Evolutionary conservation across 2,888 invertebrate genomes (phyloP).

Genomic region (Amiota communis): DNA sequence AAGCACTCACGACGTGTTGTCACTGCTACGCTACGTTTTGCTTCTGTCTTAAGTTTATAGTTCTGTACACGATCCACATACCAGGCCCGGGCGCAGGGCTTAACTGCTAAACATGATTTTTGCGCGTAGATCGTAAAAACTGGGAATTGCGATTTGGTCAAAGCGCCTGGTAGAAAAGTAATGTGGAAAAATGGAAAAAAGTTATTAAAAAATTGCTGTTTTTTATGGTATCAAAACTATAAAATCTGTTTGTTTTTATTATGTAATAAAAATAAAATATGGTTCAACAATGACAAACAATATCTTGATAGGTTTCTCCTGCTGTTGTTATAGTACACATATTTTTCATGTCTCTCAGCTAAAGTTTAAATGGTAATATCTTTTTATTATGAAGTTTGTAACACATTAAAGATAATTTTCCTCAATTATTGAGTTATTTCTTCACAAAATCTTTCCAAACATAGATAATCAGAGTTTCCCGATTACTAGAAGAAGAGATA

Average conservation of each 20-base stretch:
- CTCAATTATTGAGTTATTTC: no score
- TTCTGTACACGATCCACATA: conserved; percentile 94
- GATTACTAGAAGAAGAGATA: no score
- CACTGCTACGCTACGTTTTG: conserved; percentile 83
- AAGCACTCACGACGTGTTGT: conserved; percentile 90
- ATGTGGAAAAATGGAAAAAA: conserved; percentile 7
- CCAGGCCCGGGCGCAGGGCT: conserved; percentile 93
- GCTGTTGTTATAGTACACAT: no score
- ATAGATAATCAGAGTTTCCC: no score
- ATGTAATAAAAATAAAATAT: neutral
- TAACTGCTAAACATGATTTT: conserved; percentile 90
- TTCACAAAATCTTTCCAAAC: no score
- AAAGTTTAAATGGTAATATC: no score
- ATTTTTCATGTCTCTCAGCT: no score
- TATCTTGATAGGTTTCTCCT: neutral
- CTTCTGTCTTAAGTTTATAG: conserved; percentile 85
- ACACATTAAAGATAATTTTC: no score
- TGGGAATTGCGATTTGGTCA: conserved; percentile 94
- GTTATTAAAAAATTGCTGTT: neutral
- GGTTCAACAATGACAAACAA: neutral
- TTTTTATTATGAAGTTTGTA: no score
- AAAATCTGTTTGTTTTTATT: neutral
- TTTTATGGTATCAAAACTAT: neutral
- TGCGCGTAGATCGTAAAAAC: conserved; percentile 97
- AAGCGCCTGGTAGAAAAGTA: conserved; percentile 80